phyloP scores from a whole-genome alignment of 2,113 vertebrate species.

The Nycticryphes semicollaris region DNA sequence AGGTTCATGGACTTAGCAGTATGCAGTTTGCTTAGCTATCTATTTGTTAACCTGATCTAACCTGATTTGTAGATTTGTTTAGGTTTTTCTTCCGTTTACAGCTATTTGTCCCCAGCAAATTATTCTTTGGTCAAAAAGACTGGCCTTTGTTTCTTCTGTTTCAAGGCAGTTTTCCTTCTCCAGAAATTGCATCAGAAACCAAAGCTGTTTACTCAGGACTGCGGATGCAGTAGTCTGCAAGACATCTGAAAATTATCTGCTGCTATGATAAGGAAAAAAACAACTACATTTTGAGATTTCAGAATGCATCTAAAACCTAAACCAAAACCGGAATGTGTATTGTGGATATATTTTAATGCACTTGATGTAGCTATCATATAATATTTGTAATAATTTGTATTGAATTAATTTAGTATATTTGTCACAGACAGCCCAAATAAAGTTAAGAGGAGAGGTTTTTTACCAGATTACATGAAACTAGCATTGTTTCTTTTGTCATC shows the following conservation, averaged over 20 bases:
- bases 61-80: background rate
- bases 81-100: background rate
- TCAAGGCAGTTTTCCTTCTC: background rate
- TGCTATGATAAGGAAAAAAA: background rate
- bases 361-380: background rate
- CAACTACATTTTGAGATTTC: background rate
- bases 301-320: background rate
- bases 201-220: background rate
- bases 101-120: background rate
- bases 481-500: background rate
- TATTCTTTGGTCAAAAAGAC: background rate
- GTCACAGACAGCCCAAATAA: background rate
- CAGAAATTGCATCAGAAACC: background rate
- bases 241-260: background rate
- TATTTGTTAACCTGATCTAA: background rate
- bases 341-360: background rate
- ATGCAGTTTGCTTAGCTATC: background rate
- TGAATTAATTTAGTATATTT: background rate
- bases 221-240: background rate
- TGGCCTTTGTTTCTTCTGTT: background rate
- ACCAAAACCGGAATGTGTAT: background rate
- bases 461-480: background rate
- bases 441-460: background rate
- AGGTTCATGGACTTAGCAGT: accelerated
- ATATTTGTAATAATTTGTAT: background rate